Evolutionary conservation across 2,113 vertebrate genomes (phyloP), one percentile per base, ranked within the genome.

Genomic region (Anoura caudifer): DNA sequence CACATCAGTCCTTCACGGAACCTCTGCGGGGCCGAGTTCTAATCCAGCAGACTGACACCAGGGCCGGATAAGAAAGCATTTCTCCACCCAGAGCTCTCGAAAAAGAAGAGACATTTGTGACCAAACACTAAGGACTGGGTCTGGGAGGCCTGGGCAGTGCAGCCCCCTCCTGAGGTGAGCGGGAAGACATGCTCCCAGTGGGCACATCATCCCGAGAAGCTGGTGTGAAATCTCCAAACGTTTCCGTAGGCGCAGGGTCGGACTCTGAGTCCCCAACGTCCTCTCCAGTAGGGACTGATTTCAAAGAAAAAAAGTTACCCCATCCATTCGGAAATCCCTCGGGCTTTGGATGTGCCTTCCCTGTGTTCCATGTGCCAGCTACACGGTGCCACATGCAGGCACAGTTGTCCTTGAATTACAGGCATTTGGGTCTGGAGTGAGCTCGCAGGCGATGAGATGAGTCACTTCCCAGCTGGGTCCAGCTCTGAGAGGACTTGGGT

Each of bases 131-230:
- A 14, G 26, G 20, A n/a, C 22, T 16, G 52, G 59, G 31, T 52
- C 59, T n/a, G 3, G 0, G 0, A 5, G n/a, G 11, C 47, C 45
- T 3, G 8, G 47, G 52, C 31, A 69, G 9, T 0, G 11, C 0
- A 28, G 12, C 9, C 28, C 47, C 84, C 77, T 11, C 0, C 11
- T n/a, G 41, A 61, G 38, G 85, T 26, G 50, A 24, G 2, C 3
- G n/a, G 56, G 26, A 31, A 45, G 28, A 52, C 15, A 56, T 0
- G 0, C 0, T 56, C 43, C 33, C 84, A 1, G 26, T 16, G n/a
- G 17, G 4, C 38, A 8, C 5, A 1, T 5, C 79, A 12, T 5
- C 72, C 41, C 56, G 20, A 17, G 52, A 63, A 82, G 59, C 33
- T 11, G 3, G 28, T 6, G 2, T 26, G 20, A 70, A 79, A 63